Evolutionary conservation across 2,797 vertebrate species (phyloP).

Genomic region (Delichon dasypus): DNA sequence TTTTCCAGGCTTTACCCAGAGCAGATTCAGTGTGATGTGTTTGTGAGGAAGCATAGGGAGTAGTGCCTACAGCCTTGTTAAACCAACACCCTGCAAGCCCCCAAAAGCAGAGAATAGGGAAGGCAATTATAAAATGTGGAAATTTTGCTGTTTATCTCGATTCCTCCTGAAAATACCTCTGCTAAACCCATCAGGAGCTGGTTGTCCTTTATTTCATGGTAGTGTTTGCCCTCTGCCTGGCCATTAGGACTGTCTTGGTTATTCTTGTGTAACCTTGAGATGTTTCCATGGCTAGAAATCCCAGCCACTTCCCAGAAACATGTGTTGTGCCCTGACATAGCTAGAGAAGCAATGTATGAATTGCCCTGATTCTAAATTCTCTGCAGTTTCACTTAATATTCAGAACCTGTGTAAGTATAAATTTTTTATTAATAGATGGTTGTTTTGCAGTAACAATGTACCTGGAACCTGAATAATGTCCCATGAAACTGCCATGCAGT

Average conservation of each 20-base stretch:
- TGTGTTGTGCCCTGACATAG: fast-evolving
- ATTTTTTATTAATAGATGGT: background rate
- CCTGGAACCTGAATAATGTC: background rate
- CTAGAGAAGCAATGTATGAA: background rate
- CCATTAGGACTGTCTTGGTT: background rate
- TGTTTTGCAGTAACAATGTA: background rate
- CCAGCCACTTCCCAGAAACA: background rate
- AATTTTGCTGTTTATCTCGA: background rate
- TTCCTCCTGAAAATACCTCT: background rate
- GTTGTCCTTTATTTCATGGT: fast-evolving
- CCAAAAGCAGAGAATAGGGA: background rate
- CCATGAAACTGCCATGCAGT: background rate
- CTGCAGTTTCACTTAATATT: background rate
- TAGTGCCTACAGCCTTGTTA: background rate
- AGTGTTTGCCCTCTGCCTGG: background rate
- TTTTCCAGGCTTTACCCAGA: background rate
- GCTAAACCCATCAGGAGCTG: background rate
- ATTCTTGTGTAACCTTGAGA: background rate
- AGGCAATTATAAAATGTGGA: background rate
- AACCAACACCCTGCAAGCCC: background rate
- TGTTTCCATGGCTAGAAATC: background rate
- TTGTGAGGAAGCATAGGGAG: background rate
- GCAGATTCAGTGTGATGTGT: background rate
- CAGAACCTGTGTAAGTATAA: background rate
- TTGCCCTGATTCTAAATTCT: background rate